Base-by-base conservation (phyloP, 2,797 vertebrate species). In the Clarias pachynema region DNA sequence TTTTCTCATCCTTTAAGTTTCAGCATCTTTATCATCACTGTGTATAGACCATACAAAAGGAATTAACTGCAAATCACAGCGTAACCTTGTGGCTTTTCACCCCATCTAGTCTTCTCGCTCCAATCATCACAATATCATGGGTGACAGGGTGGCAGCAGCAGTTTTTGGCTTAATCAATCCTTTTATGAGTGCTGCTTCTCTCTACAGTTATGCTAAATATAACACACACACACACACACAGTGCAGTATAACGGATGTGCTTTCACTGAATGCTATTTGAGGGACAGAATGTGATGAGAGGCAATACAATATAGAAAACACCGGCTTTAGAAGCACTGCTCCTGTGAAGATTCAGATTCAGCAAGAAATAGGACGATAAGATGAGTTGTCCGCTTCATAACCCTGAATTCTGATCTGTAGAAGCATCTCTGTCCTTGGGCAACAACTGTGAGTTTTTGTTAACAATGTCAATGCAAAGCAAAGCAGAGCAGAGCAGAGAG, bases 131-230 rank as follows among this genome's bases (percentile, higher is more conserved):
- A 85, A 62, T 68, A 56, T 59, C 79, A 86, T 29, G 57, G 69
- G 80, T 83, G 56, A 16, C 34, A 79, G 26, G n/a, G 63, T 24
- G 57, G 83, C 66, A 79, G 73, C 72, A 73, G 74, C 56, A 70
- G 57, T 68, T 57, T 75, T 86, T 72, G 24, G 22, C 83, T 75
- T 80, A 84, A 88, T 90, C 87, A 86, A 88, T 89, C 70, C 66
- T 44, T 86, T 86, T 83, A 85, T 88, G 81, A 88, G 85, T 78
- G 72, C 70, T 37, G 18, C 72, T 65, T 82, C 63, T 69, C 81
- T 86, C 69, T 60, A 89, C 82, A 86, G 57, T 60, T 40, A 75
- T 16, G 86, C 89, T 90, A 90, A 84, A 90, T 89, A 89, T 85
- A 49, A 10, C 9, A 49, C 44, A 89, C 22, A 83, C 75, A 10